phyloP scores from a whole-genome alignment of 2,113 vertebrate genomes.

The Alouatta palliata region DNA sequence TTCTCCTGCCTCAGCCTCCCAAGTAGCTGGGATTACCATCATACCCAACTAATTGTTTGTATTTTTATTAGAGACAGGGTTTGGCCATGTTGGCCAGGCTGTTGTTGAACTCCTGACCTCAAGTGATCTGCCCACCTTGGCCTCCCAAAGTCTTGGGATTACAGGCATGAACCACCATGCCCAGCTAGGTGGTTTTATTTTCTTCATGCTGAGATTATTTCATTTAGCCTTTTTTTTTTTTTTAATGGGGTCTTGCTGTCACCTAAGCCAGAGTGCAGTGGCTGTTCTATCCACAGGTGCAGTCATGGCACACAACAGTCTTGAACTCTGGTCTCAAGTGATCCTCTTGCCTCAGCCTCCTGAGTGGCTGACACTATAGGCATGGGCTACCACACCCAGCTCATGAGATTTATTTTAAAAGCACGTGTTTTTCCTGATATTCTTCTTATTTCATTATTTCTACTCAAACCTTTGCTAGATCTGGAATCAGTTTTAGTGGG shows the following conservation, averaged over 20 bases:
- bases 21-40: no score
- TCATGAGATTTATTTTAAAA: not conserved
- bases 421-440: not conserved
- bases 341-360: not conserved
- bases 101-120: no score
- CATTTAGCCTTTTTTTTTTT: not conserved
- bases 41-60: no score
- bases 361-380: not conserved
- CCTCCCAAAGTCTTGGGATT: no score
- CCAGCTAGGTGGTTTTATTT: not conserved
- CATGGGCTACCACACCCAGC: not conserved
- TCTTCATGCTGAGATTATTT: not conserved
- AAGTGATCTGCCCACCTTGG: no score
- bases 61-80: no score
- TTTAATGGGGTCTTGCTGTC: not conserved
- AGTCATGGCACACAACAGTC: not conserved
- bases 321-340: not conserved
- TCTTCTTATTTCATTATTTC: not conserved
- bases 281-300: not conserved
- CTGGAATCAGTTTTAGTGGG: not conserved
- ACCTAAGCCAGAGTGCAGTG: not conserved
- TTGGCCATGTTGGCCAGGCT: no score
- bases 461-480: not conserved
- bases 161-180: no score
- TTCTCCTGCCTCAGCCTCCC: no score